These are phyloP conservation scores for honey bee (Apis mellifera) DNA, from an alignment of 1,140 invertebrate species.

Conservation along the genomic window Amel_HAv3.1 CM009932.2:9774501-9775000, in stretches of 20 bases:
- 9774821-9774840: no score
- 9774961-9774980: slow-evolving; percentile 60
- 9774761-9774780: no score
- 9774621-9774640: no score
- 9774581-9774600: slow-evolving; percentile 1
- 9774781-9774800: no score
- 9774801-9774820: no score
- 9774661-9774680: no score
- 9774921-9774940: no score
- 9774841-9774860: no score
- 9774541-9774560: slow-evolving; percentile 1
- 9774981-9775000: slow-evolving; percentile 42
- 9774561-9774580: slow-evolving; percentile 4
- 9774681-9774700: neutral
- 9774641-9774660: neutral
- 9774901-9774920: slow-evolving; percentile 3
- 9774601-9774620: neutral
- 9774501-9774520: neutral
- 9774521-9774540: neutral
- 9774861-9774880: no score
- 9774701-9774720: no score
- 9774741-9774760: no score
- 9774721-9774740: no score
- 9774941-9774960: slow-evolving; percentile 25
- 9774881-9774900: slow-evolving; percentile 9